phyloP scores from a whole-genome alignment of 2,888 invertebrate species.

The Drosophila basisetae region DNA sequence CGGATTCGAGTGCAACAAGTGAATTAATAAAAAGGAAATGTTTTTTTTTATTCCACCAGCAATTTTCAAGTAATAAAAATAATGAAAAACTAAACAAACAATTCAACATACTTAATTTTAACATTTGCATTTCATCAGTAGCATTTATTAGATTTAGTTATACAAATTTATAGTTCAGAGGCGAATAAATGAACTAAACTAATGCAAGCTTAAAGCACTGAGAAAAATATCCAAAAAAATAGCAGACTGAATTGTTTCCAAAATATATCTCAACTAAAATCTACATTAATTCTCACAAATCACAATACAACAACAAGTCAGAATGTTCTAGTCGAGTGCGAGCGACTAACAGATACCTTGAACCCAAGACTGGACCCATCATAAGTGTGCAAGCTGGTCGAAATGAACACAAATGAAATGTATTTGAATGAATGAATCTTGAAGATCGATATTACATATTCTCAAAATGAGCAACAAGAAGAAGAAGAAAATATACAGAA shows the following conservation, averaged over 20 bases:
- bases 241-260: not conserved
- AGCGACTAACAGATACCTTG: too few species aligned
- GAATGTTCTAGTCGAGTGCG: too few species aligned
- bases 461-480: too few species aligned
- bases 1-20: slow-evolving; percentile 4
- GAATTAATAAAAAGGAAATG: not conserved
- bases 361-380: too few species aligned
- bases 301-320: not conserved
- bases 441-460: not conserved
- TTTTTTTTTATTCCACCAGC: not conserved
- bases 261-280: not conserved
- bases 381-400: too few species aligned
- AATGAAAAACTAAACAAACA: not conserved
- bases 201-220: not conserved
- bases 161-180: too few species aligned
- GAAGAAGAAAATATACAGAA: too few species aligned
- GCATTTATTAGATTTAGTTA: not conserved
- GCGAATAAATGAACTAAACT: too few species aligned
- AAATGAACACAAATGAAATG: too few species aligned
- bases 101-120: not conserved
- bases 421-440: not conserved
- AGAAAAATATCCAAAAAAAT: not conserved
- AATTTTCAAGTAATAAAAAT: not conserved
- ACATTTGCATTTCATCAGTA: not conserved
- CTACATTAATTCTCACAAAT: not conserved